phyloP scores from a whole-genome alignment of 2,888 invertebrate species.

The Ischnus inquisitorius region DNA sequence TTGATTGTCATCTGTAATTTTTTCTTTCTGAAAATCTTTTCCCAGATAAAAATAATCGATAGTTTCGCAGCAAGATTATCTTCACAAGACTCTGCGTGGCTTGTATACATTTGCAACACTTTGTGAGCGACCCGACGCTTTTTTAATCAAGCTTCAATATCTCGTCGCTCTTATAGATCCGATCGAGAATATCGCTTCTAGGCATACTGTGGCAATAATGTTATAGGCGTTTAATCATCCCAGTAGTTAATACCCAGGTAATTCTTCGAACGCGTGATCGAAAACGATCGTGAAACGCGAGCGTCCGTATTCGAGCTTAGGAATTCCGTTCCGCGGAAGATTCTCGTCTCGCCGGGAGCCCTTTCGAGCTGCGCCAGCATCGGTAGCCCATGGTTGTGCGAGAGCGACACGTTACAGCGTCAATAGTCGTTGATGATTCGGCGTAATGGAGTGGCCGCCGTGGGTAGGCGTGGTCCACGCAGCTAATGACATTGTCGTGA shows the following conservation, averaged over 20 bases:
- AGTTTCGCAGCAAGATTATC: background rate
- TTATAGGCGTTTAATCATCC: slow-evolving; percentile 29
- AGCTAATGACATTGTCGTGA: slow-evolving; percentile 84
- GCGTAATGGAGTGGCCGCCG: slow-evolving; percentile 82
- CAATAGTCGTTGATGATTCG: slow-evolving; percentile 76
- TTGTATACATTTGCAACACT: background rate
- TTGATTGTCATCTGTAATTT: background rate
- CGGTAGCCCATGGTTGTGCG: background rate
- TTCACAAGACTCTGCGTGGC: background rate
- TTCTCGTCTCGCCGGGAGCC: slow-evolving; percentile 23
- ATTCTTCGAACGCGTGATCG: slow-evolving; percentile 21
- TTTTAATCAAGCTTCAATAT: background rate
- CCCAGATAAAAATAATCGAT: no score
- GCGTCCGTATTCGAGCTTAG: background rate
- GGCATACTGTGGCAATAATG: slow-evolving; percentile 16
- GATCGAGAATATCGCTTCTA: background rate
- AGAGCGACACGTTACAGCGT: slow-evolving; percentile 11
- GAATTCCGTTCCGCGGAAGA: background rate
- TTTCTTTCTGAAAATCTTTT: background rate
- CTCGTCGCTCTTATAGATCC: background rate
- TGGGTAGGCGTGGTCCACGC: slow-evolving; percentile 78
- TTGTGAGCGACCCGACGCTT: background rate
- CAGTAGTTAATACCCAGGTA: slow-evolving; percentile 3
- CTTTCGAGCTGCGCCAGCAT: background rate
- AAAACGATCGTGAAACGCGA: slow-evolving; percentile 25